These are phyloP conservation scores for Dermolepida albohirtum DNA, from an alignment of 2,888 invertebrate genomes.

Conservation along the genomic window DNA sequence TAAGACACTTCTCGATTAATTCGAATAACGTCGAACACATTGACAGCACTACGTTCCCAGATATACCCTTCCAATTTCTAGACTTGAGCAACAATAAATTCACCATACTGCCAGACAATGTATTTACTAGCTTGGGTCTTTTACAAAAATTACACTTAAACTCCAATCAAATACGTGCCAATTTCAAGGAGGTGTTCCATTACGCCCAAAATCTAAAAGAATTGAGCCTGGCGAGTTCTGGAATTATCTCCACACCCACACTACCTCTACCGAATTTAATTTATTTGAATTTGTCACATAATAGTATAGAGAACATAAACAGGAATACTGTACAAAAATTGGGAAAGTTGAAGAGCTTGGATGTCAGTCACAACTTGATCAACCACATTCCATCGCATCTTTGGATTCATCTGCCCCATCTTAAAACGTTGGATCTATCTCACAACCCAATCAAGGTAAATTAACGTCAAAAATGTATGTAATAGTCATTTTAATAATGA, in stretches of 20 bases:
- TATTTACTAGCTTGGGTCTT: constrained; percentile 84
- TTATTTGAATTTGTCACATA: constrained; percentile 83
- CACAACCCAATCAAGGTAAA: constrained; percentile 80
- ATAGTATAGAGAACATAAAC: constrained; percentile 77
- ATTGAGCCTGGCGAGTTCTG: constrained; percentile 81
- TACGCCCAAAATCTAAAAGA: constrained; percentile 85
- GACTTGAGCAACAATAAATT: constrained; percentile 85
- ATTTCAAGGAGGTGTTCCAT: constrained; percentile 88
- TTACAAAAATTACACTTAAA: constrained; percentile 84
- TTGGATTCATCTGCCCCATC: constrained; percentile 77
- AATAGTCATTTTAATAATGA: too few species aligned
- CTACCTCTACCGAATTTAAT: constrained; percentile 83
- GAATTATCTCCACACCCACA: constrained; percentile 81
- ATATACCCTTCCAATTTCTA: constrained; percentile 81
- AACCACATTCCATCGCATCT: constrained; percentile 79
- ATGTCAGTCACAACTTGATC: constrained; percentile 82
- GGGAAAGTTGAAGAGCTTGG: constrained; percentile 77
- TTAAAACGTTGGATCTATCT: constrained; percentile 83
- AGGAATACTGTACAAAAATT: constrained; percentile 79
- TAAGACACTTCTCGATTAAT: constrained; percentile 82
- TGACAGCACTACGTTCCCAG: constrained; percentile 88
- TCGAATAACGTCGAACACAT: constrained; percentile 86
- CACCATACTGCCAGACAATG: constrained; percentile 88
- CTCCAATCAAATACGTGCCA: constrained; percentile 83
- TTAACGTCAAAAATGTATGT: background rate